These are phyloP conservation scores for Caenorhabditis zanzibari DNA, from an alignment of 2,888 invertebrate species.

Conservation along the genomic window DNA sequence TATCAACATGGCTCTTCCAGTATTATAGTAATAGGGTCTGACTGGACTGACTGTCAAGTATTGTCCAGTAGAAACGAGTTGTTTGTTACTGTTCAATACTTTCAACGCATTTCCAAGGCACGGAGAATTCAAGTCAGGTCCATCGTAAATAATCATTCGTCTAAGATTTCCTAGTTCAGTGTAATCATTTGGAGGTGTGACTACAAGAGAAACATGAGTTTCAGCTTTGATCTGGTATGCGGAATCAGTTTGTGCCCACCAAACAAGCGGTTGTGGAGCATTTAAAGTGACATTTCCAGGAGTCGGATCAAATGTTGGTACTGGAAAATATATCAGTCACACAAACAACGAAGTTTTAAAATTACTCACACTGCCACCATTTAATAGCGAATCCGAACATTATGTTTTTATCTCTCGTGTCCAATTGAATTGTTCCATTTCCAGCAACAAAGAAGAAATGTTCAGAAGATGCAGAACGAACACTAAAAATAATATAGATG, in stretches of 20 bases:
- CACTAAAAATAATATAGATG: too few relatives aligned
- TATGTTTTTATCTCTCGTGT: constrained; percentile 25
- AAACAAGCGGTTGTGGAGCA: constrained; percentile 13
- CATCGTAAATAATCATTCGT: constrained; percentile 42
- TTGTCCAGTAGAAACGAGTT: constrained; percentile 43
- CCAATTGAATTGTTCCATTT: constrained; percentile 18
- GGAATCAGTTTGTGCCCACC: constrained; percentile 2
- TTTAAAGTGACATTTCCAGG: background rate
- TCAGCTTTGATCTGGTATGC: constrained; percentile 38
- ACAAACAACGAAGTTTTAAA: background rate
- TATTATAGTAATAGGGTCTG: constrained; percentile 6
- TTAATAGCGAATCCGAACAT: constrained; percentile 23
- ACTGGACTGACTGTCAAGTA: constrained; percentile 29
- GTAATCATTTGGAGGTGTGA: constrained; percentile 31
- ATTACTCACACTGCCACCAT: constrained; percentile 38
- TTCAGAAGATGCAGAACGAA: constrained; percentile 2
- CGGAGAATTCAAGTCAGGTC: constrained; percentile 38
- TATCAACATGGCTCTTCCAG: constrained; percentile 30
- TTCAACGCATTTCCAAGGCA: constrained; percentile 42
- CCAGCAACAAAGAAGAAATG: constrained; percentile 36
- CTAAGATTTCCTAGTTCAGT: constrained; percentile 4
- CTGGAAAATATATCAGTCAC: background rate
- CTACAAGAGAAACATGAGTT: constrained; percentile 36
- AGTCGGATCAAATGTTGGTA: background rate
- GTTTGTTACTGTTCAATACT: background rate